Base-by-base conservation (phyloP, 2,113 vertebrate species). In the Malurus alboscapulatus region DNA sequence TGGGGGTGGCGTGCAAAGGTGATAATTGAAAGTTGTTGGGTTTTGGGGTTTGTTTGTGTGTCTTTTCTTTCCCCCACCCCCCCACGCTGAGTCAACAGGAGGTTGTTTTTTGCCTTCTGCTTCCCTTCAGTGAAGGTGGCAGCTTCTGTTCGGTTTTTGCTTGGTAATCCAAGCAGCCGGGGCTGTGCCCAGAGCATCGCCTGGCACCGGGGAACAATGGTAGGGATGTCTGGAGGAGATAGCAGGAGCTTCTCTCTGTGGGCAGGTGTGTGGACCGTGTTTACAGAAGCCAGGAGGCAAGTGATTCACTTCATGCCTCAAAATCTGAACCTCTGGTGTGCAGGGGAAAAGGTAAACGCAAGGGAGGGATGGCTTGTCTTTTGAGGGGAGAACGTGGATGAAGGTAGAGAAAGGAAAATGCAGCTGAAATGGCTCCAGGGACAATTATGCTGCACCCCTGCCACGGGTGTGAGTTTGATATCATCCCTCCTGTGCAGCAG, bases 21-120 rank as follows among this genome's bases (percentile, higher is more conserved):
- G 93, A 80, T 92, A 85, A 92, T 92, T 93, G 94, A 94, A 95
- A 96, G 91, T 83, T 68, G 63, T 90, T 87, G 87, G 91, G 71
- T 40, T 94, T 92, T 67, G 92, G 72, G 71, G 79, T 88, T 94
- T 73, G 84, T 77, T 84, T 85, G 55, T 87, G 79, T 47, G 54
- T 66, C 54, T 51, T n/a, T 29, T 6, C 14, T 14, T 2, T 3
- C 3, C 2, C 32, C 12, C 2, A 32, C 12, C 1, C 29, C 29
- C 4, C 11, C 1, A 3, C 0, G 18, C 84, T 94, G 94, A 95
- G 90, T 95, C 94, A 95, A 90, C 85, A 88, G 59, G 63, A 91
- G 78, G 90, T 85, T 94, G 79, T 94, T 96, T 89, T 77, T 45
- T 27, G 12, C 72, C 36, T 92, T 47, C 68, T 78, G 79, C 72